Evolutionary conservation across 2,888 invertebrate species (phyloP).

Genomic region (Melanargia galathea): DNA sequence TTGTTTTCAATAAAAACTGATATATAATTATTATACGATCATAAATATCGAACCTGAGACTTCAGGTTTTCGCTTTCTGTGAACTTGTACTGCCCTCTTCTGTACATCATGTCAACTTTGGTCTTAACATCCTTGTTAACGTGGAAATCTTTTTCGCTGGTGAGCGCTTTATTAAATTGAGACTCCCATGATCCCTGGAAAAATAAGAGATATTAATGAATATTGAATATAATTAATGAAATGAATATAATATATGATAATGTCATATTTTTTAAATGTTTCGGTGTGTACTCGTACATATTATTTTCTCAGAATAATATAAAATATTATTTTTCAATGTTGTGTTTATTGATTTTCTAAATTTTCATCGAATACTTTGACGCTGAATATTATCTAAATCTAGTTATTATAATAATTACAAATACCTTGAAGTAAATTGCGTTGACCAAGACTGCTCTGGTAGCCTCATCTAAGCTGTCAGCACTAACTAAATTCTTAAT

Average conservation of each 20-base stretch:
- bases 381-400: not conserved
- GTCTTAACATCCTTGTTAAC: slow-evolving; percentile 76
- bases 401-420: not conserved
- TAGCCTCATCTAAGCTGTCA: slow-evolving; percentile 71
- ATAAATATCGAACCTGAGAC: slow-evolving; percentile 55
- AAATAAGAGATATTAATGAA: no score
- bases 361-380: no score
- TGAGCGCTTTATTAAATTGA: slow-evolving; percentile 82
- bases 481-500: slow-evolving; percentile 83
- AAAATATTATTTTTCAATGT: no score
- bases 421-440: slow-evolving; percentile 91
- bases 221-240: no score
- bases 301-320: not conserved
- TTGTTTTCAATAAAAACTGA: not conserved
- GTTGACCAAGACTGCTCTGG: slow-evolving; percentile 88
- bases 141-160: slow-evolving; percentile 84
- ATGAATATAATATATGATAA: no score
- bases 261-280: no score
- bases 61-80: slow-evolving; percentile 58
- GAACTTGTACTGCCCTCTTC: slow-evolving; percentile 68
- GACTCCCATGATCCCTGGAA: slow-evolving; percentile 84
- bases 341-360: no score
- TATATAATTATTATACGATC: not conserved
- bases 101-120: slow-evolving; percentile 86
- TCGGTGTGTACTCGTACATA: no score